Conservation (phyloP, 2,888 invertebrate species). For the Eupeodes luniger region DNA sequence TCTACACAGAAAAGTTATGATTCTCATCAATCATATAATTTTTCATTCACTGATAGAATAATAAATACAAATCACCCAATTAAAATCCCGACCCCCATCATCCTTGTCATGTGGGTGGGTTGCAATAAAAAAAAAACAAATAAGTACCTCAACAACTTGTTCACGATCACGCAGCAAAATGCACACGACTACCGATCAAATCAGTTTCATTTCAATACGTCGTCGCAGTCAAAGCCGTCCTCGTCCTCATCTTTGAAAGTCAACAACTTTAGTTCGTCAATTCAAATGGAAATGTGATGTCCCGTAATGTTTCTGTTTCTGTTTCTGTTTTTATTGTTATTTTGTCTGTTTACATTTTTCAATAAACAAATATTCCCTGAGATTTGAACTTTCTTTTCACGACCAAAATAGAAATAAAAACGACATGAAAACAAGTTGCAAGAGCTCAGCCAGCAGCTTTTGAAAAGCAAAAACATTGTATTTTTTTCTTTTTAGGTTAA, state of each 20-base stretch:
- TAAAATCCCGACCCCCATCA: constrained; percentile 43
- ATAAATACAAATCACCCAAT: constrained; percentile 38
- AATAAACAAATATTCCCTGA: neutral
- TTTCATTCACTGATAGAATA: constrained; percentile 17
- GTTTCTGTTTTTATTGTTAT: neutral
- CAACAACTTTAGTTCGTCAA: constrained; percentile 49
- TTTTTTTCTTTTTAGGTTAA: constrained; percentile 54
- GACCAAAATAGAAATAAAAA: constrained; percentile 53
- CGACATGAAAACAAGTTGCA: constrained; percentile 75
- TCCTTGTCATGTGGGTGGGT: constrained; percentile 39
- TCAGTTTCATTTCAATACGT: neutral
- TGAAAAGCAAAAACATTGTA: neutral
- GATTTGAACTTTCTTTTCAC: constrained; percentile 75
- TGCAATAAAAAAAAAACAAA: constrained; percentile 31
- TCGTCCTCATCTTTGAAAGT: constrained; percentile 12
- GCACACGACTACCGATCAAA: constrained; percentile 53
- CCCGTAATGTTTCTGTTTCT: constrained; percentile 29
- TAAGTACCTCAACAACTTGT: constrained; percentile 68
- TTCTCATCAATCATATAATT: constrained; percentile 9
- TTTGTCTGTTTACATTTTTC: constrained; percentile 25
- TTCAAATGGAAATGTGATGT: constrained; percentile 71
- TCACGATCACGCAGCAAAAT: constrained; percentile 68
- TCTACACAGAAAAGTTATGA: neutral
- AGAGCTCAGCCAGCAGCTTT: constrained; percentile 9
- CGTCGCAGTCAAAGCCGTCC: neutral